A percentile compares a stretch with the other conserved stretches of the same genome.
Evolutionary conservation across 1,140 invertebrate species (phyloP).

Genomic region (Phenacoccus solenopsis): DNA sequence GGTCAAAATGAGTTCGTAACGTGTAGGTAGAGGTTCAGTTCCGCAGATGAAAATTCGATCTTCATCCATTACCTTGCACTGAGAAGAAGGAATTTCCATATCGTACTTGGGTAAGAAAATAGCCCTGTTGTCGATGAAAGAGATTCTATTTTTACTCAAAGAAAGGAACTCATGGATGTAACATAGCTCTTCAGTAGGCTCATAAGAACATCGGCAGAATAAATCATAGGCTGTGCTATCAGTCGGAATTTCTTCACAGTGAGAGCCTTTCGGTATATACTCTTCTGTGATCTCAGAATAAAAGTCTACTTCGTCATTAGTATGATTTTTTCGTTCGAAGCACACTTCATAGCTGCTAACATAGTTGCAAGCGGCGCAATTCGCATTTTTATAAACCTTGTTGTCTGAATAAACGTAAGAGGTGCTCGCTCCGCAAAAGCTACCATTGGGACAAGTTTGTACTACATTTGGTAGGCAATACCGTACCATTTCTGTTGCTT

Average conservation of each 20-base stretch:
- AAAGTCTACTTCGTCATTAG: neutral
- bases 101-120: neutral
- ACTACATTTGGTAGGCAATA: no score
- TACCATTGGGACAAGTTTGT: no score
- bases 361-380: constrained; percentile 44
- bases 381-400: constrained; percentile 39
- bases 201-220: no score
- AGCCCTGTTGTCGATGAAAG: neutral
- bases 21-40: neutral
- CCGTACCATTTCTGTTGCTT: no score
- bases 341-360: constrained; percentile 24
- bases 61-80: neutral
- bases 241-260: neutral
- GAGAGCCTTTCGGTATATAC: neutral
- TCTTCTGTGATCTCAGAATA: neutral
- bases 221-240: neutral
- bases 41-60: neutral
- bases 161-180: no score
- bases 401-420: constrained; percentile 34
- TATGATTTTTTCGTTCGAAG: neutral
- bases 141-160: no score
- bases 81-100: neutral
- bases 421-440: no score
- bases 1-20: neutral
- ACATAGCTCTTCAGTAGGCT: no score